phyloP scores from a whole-genome alignment of 2,888 invertebrate species.

The Lasioglossum zephyrum region DNA sequence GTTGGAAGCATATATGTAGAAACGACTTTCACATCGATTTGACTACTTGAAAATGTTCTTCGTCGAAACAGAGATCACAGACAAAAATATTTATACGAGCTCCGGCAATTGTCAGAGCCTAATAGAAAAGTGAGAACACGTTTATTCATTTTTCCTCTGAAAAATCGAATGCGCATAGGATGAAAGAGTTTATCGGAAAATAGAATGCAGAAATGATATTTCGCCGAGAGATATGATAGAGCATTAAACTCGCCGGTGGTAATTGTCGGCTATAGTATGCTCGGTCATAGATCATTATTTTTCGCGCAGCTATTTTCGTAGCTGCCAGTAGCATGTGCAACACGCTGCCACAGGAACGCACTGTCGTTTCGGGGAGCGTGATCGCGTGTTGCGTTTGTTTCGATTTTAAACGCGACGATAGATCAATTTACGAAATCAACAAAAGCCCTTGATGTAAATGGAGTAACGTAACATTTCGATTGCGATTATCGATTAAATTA shows the following conservation, averaged over 20 bases:
- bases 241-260: background rate
- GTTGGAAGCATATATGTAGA: too few relatives aligned
- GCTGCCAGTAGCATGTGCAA: conserved; percentile 75
- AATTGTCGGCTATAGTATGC: background rate
- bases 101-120: background rate
- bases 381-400: conserved; percentile 75
- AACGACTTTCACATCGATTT: too few relatives aligned
- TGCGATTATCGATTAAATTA: background rate
- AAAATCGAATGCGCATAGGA: background rate
- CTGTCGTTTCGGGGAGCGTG: conserved; percentile 62
- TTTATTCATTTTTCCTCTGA: background rate
- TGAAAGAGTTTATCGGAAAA: background rate
- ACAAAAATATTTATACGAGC: background rate
- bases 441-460: background rate
- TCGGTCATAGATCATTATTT: conserved; percentile 76
- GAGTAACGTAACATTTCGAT: background rate
- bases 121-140: background rate
- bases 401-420: conserved; percentile 74
- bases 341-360: conserved; percentile 70
- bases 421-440: conserved; percentile 45
- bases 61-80: too few relatives aligned
- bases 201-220: background rate
- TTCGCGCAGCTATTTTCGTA: conserved; percentile 80
- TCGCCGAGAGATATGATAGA: background rate
- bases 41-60: too few relatives aligned